Conservation (phyloP, 2,113 vertebrate species). For the Podarcis raffonei region DNA sequence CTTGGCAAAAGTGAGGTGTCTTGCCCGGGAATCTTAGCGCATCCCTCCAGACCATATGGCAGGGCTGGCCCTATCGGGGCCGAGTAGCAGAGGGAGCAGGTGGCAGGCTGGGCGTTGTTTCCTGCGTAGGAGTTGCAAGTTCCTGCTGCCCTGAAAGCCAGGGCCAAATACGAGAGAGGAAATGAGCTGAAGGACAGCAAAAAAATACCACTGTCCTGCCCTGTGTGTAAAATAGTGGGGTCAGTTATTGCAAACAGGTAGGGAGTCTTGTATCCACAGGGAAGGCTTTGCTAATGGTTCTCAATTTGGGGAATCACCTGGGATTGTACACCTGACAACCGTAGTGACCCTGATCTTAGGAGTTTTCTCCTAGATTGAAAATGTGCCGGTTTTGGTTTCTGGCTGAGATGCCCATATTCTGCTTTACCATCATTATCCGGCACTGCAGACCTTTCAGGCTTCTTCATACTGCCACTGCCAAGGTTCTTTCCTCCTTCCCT, state of each 20-base stretch:
- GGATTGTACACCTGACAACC: background rate
- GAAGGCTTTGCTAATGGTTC: too few relatives aligned
- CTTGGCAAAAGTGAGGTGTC: constrained; percentile 16
- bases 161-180: background rate
- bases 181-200: background rate
- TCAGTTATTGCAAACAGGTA: background rate
- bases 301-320: background rate
- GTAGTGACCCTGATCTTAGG: background rate
- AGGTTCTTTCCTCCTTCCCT: background rate
- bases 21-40: background rate
- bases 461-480: background rate
- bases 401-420: background rate
- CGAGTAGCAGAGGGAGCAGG: constrained; percentile 25
- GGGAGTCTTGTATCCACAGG: background rate
- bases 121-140: constrained; percentile 26
- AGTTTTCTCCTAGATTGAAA: background rate
- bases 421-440: background rate
- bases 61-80: constrained; percentile 2
- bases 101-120: constrained; percentile 13
- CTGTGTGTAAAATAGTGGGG: background rate
- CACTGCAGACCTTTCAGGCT: background rate
- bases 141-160: constrained; percentile 29
- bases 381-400: background rate
- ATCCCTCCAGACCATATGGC: constrained; percentile 22
- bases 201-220: background rate